Evolutionary conservation across 2,113 vertebrate genomes (phyloP).

Genomic region (Ploceus nigricollis): DNA sequence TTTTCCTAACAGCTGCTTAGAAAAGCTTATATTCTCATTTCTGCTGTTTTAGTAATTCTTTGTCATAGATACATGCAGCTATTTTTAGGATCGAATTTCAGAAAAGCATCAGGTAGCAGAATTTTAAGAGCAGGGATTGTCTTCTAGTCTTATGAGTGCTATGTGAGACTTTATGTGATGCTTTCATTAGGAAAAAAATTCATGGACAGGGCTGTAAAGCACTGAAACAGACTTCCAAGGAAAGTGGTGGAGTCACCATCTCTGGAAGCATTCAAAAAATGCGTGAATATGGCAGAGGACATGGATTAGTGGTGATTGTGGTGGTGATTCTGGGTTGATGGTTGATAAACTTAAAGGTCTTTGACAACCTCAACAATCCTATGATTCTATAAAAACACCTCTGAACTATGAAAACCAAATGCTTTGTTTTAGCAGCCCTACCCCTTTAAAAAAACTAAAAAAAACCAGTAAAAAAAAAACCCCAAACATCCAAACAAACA

Average conservation of each 20-base stretch:
- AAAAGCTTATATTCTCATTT: background rate
- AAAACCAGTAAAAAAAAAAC: background rate
- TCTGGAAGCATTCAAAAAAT: background rate
- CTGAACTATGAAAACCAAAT: background rate
- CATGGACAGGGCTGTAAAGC: background rate
- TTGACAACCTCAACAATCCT: background rate
- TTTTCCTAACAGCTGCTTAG: background rate
- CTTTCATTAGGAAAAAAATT: background rate
- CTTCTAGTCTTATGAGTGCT: background rate
- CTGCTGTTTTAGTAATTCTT: background rate
- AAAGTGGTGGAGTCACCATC: background rate
- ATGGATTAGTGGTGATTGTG: accelerated
- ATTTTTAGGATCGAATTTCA: background rate
- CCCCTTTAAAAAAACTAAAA: accelerated
- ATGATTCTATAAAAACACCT: background rate
- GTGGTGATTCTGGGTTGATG: no score
- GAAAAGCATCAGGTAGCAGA: background rate
- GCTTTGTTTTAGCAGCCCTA: background rate
- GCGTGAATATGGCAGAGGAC: background rate
- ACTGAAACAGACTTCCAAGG: background rate
- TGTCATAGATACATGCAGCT: background rate
- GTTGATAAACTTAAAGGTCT: background rate
- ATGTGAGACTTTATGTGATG: background rate
- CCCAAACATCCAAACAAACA: accelerated
- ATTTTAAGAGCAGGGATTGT: background rate